Conservation (phyloP, 2,797 vertebrate species). For the Avahi laniger region DNA sequence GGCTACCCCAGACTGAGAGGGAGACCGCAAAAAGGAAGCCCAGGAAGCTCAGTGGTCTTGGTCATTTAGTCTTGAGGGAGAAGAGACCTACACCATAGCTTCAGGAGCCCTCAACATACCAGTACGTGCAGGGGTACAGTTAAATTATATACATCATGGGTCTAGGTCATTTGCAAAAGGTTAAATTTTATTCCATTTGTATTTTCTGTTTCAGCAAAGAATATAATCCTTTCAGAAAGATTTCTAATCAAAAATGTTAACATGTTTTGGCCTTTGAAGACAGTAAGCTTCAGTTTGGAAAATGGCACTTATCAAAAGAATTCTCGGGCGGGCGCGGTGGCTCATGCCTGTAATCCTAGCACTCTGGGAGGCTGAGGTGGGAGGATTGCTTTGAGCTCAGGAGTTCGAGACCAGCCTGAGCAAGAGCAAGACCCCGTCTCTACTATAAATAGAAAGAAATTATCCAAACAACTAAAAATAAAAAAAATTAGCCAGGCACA, state of each 20-base stretch:
- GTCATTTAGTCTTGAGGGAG: not conserved
- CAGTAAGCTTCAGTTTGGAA: not conserved
- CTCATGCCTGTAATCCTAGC: too few relatives aligned
- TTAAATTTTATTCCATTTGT: not conserved
- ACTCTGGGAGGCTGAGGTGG: too few relatives aligned
- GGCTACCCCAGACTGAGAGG: not conserved
- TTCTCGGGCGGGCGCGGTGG: not conserved
- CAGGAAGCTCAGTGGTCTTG: not conserved
- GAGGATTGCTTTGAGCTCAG: too few relatives aligned
- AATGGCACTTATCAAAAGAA: not conserved
- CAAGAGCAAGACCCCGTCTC: too few relatives aligned
- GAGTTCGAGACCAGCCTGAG: too few relatives aligned
- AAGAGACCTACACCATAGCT: not conserved
- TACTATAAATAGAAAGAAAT: too few relatives aligned
- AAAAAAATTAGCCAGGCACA: too few relatives aligned
- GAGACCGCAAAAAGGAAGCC: not conserved
- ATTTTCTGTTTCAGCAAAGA: constrained; percentile 25
- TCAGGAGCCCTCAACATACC: not conserved
- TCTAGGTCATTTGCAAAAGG: not conserved
- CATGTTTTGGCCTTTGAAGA: not conserved
- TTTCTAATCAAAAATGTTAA: constrained; percentile 19
- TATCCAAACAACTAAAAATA: too few relatives aligned
- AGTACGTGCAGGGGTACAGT: not conserved
- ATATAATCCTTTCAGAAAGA: not conserved
- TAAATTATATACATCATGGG: not conserved